Evolutionary conservation across 2,888 invertebrate genomes (phyloP), one percentile per base, ranked within the genome.

Genomic region (Stramonita haemastoma): DNA sequence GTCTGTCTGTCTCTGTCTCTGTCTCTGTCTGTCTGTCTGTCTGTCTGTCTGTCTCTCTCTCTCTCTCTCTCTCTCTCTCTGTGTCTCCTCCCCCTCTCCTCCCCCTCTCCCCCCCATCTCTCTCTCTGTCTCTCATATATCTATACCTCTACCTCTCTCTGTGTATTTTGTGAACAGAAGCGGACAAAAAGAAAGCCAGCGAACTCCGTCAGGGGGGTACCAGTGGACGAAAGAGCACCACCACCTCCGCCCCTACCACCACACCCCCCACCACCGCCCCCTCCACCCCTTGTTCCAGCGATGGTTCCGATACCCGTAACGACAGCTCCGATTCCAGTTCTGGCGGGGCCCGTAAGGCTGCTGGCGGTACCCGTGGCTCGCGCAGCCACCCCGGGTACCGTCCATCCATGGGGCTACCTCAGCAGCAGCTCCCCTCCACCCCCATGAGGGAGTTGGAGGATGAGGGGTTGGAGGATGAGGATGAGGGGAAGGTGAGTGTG

Each of bases 151-250:
- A 8, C 46, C 46, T 46, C 2, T 46, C 46, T 46, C 46, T 46
- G 4, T 46, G 46, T 2, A n/a, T n/a, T 46, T 46, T 46, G 46
- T n/a, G n/a, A n/a, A 46, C 91, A 93, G 93, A 92, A 90, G 92
- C 92, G 79, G 93, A 93, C 91, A 91, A 91, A 66, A 93, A 92
- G 84, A 90, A 57, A 22, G 85, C 36, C 6, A 85, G 29, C 73
- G 85, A 57, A 66, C 73, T 60, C 11, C 46, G 46, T 11, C 19
- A 36, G 57, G n/a, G n/a, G n/a, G 19, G 32, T 8, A 5, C 73
- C 73, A 4, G 11, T 6, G 22, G 60, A 34, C 34, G 29, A 17
- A 22, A 29, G 15, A 90, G 57, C 56, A 36, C 77, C 32, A 92
- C 92, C 70, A 87, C 90, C 34, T n/a, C n/a, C n/a, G n/a, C n/a